Percentiles rank a stretch among this genome's conserved stretches.
These are phyloP conservation scores for Chauna torquata DNA, from an alignment of 2,113 vertebrate species.

Conservation along the genomic window DNA sequence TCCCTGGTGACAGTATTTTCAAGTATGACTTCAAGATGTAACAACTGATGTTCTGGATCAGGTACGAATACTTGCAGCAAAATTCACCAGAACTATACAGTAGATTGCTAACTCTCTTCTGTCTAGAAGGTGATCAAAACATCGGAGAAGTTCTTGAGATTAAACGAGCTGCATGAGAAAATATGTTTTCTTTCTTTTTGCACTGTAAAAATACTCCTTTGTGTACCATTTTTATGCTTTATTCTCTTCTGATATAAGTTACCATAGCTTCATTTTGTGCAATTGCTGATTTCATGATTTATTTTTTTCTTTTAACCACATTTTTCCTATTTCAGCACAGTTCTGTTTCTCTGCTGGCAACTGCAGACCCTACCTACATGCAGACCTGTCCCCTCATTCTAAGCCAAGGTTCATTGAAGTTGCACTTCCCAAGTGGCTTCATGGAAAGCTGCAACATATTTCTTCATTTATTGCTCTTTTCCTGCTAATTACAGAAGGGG, in stretches of 20 bases:
- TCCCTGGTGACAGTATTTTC: neutral
- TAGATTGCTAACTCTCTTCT: neutral
- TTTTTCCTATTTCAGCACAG: neutral
- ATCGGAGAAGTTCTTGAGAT: neutral
- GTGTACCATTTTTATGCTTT: neutral
- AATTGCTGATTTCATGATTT: rapidly evolving
- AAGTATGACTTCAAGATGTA: neutral
- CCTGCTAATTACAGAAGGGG: neutral
- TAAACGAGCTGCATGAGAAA: neutral
- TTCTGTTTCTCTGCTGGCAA: neutral
- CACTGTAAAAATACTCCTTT: neutral
- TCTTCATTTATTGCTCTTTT: neutral
- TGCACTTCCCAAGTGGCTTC: neutral
- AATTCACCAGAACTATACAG: neutral
- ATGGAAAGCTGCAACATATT: neutral
- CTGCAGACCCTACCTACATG: neutral
- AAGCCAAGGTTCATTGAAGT: neutral
- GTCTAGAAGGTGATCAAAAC: too few relatives aligned
- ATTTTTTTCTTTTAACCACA: neutral
- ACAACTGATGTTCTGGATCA: neutral
- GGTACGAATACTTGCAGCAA: neutral
- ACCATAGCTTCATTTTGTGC: neutral
- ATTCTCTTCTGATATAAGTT: neutral
- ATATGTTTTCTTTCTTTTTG: neutral
- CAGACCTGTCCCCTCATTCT: neutral